Base-by-base conservation (phyloP, 2,113 vertebrate species). In the Mugil cephalus region DNA sequence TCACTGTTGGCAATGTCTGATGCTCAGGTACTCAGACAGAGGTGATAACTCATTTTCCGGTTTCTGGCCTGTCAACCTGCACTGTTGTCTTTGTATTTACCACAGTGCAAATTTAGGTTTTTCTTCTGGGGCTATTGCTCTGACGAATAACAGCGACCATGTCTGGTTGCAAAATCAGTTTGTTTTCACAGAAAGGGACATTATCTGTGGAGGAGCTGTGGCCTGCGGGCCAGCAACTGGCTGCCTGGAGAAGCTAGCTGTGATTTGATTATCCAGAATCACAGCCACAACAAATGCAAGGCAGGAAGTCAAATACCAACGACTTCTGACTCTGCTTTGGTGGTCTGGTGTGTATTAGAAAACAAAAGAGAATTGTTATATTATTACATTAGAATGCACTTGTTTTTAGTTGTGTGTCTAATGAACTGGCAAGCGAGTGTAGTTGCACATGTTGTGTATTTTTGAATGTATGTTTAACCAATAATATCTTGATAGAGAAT, bases 161-260 rank as follows among this genome's bases (percentile, higher is more conserved):
- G 36, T 38, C 73, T 65, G 51, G 46, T 78, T 74, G 68, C 69
- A 80, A 69, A 66, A 81, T 70, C 69, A 17, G 39, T 83, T 79
- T 82, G 56, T 79, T 83, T 88, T 86, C 46, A 58, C 43, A 78
- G 69, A 58, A 89, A 91, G 84, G 69, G 79, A 75, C 82, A 84
- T 88, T 83, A 80, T 86, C 77, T 66, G 85, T 65, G 36, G 60
- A 45, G 50, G 43, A 24, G 61, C 46, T 39, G 43, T 61, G 79
- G 81, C 83, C 79, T 1, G 51, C 17, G 2, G 79, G 60, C 52
- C 14, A 30, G 69, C 62, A 64, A 48, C 78, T 47, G 45, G 11
- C 73, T 69, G 83, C 79, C 83, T 85, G 83, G 54, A 59, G 65
- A 68, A 45, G 54, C 55, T 50, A 19, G 62, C 71, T 42, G 60